These are phyloP conservation scores for Thunnus maccoyii DNA, from an alignment of 2,113 vertebrate species.

Conservation along the genomic window DNA sequence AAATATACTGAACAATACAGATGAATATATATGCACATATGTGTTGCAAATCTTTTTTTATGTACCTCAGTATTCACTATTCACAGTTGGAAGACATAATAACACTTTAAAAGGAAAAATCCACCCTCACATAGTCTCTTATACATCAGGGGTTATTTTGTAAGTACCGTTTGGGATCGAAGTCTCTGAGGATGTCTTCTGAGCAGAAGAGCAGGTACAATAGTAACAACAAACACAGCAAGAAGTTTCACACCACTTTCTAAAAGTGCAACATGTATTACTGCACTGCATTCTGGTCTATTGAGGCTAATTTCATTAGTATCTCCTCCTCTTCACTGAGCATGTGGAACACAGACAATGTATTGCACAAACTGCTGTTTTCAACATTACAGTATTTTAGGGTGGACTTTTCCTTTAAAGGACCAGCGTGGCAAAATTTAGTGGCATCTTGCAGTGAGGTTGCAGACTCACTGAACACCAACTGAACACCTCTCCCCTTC, in stretches of 20 bases:
- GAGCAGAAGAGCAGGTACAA: not conserved
- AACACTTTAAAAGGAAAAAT: slow-evolving; percentile 24
- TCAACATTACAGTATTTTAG: slow-evolving; percentile 13
- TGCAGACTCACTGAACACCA: too few species aligned
- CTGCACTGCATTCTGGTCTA: too few species aligned
- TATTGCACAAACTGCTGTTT: not conserved
- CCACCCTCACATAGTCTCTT: slow-evolving; percentile 6
- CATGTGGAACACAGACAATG: too few species aligned
- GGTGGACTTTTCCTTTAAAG: slow-evolving; percentile 25
- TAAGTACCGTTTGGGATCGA: not conserved
- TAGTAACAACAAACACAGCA: not conserved
- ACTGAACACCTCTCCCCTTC: too few species aligned
- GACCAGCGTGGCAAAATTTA: too few species aligned
- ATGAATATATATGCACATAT: slow-evolving; percentile 46
- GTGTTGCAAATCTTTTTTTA: not conserved
- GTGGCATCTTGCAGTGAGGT: too few species aligned
- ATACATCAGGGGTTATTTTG: not conserved
- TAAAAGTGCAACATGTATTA: too few species aligned
- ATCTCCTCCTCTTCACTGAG: too few species aligned
- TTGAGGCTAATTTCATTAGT: too few species aligned
- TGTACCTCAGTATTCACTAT: slow-evolving; percentile 43
- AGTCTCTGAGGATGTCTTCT: not conserved
- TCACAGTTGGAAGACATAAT: slow-evolving; percentile 62
- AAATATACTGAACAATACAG: not conserved
- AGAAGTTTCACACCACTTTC: too few species aligned